Conservation (phyloP, 2,888 invertebrate genomes). For the Drosophila infuscata region DNA sequence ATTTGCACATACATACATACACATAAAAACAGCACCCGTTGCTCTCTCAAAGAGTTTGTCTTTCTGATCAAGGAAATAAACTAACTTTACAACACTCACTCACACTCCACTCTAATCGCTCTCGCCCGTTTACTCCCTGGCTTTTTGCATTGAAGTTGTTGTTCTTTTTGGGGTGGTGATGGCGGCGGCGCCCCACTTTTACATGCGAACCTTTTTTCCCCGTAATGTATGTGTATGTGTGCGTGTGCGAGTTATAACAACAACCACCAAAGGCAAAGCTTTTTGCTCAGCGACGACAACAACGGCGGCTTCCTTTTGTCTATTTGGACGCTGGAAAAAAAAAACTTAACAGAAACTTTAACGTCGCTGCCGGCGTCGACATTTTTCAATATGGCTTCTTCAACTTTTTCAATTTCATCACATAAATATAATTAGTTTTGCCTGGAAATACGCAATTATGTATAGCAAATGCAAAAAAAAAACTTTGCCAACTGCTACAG, state of each 20-base stretch:
- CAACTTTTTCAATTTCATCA: slow-evolving; percentile 50
- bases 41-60: slow-evolving; percentile 42
- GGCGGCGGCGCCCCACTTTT: slow-evolving; percentile 67
- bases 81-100: slow-evolving; percentile 40
- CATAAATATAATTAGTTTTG: slow-evolving; percentile 27
- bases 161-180: slow-evolving; percentile 61
- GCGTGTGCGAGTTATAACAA: slow-evolving; percentile 59
- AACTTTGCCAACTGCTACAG: slow-evolving; percentile 27
- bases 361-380: slow-evolving; percentile 49
- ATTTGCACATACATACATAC: slow-evolving; percentile 23
- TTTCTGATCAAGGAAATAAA: slow-evolving; percentile 65
- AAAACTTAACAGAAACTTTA: slow-evolving; percentile 68
- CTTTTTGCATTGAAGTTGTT: slow-evolving; percentile 34
- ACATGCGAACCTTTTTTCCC: slow-evolving; percentile 41
- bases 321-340: slow-evolving; percentile 59
- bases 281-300: slow-evolving; percentile 39
- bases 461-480: slow-evolving; percentile 4
- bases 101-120: slow-evolving; percentile 27
- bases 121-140: slow-evolving; percentile 53
- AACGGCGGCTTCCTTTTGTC: slow-evolving; percentile 74
- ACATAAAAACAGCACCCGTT: slow-evolving; percentile 36
- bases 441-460: slow-evolving; percentile 26
- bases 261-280: slow-evolving; percentile 75
- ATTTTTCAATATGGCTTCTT: slow-evolving; percentile 75
- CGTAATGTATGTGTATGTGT: slow-evolving; percentile 24